These are phyloP conservation scores for Pachyseris speciosa DNA, from an alignment of 64 coral and sea anemone species.

Conservation along the genomic window DNA sequence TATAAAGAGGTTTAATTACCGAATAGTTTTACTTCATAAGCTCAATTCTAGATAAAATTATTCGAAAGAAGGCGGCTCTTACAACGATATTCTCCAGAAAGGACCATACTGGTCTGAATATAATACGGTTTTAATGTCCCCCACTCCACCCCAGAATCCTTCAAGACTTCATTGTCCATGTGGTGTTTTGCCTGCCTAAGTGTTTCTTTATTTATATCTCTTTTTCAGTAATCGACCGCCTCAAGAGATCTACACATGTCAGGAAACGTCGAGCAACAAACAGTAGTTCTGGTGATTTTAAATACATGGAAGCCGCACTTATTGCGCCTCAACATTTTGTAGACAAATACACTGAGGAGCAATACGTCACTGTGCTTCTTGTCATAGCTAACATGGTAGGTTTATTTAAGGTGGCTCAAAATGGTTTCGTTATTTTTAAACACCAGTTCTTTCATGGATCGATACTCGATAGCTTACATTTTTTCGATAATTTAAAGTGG, in stretches of 20 bases:
- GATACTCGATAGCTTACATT: too few relatives aligned
- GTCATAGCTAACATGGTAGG: constrained; percentile 30
- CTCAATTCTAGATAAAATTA: too few relatives aligned
- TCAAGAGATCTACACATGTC: background rate
- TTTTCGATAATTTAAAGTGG: too few relatives aligned
- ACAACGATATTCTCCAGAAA: too few relatives aligned
- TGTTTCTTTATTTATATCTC: background rate
- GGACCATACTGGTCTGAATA: too few relatives aligned
- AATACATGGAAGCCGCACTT: constrained; percentile 3
- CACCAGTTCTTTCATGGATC: too few relatives aligned
- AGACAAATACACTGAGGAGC: background rate
- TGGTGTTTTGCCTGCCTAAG: too few relatives aligned
- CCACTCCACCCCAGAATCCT: background rate
- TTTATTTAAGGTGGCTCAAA: too few relatives aligned
- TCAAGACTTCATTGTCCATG: background rate
- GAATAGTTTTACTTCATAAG: too few relatives aligned
- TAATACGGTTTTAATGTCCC: background rate
- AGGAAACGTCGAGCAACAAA: background rate
- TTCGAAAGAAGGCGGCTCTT: too few relatives aligned
- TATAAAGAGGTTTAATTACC: too few relatives aligned
- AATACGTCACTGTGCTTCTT: background rate
- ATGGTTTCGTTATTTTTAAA: too few relatives aligned
- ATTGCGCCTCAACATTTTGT: constrained; percentile 1
- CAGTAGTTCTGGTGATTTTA: background rate
- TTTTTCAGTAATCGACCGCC: background rate